Evolutionary conservation across 2,797 vertebrate species (phyloP), one percentile per base, ranked within the genome.

Genomic region (Pteropus rufus): DNA sequence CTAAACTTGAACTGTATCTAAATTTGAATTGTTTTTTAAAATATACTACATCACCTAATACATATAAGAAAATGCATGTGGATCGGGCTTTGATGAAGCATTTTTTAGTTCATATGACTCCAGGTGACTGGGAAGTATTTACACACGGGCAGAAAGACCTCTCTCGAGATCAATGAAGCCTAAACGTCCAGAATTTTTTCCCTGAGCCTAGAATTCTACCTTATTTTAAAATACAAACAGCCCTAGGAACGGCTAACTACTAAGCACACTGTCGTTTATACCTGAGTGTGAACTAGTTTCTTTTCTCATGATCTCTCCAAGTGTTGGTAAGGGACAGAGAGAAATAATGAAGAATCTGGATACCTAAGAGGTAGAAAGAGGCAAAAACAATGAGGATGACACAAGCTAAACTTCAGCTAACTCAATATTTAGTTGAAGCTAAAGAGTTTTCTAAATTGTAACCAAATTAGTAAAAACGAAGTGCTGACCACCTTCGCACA

Each of bases 381-480:
- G 7, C 4, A 41, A 76, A 58, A 5, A 14, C 24, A 44, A 15
- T 0, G 1, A n/a, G 34, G 4, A 7, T 2, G 7, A 2, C 3
- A 9, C 5, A 29, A 46, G 14, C 4, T 18, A 23, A 24, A 11
- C 12, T 10, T 31, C 29, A 65, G 29, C 41, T 52, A 7, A 24
- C 15, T 89, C 64, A 2, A 0, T 19, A 52, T 56, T 56, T 84
- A 49, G 36, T 56, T 14, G 11, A 34, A 84, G 65, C 36, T 21
- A 19, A 87, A 29, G 14, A 39, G 44, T 21, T 62, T 52, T 82
- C 93, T 94, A 21, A 69, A 73, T 89, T 86, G 54, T 54, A 64
- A 95, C 64, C 97, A 75, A 65, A n/a, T 44, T 15, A 46, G n/a
- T 65, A 29, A 91, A 92, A 91, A 86, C 0, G 7, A 97, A 90